Conservation (phyloP, 1,140 invertebrate genomes). For the Trichomalopsis sarcophagae region DNA sequence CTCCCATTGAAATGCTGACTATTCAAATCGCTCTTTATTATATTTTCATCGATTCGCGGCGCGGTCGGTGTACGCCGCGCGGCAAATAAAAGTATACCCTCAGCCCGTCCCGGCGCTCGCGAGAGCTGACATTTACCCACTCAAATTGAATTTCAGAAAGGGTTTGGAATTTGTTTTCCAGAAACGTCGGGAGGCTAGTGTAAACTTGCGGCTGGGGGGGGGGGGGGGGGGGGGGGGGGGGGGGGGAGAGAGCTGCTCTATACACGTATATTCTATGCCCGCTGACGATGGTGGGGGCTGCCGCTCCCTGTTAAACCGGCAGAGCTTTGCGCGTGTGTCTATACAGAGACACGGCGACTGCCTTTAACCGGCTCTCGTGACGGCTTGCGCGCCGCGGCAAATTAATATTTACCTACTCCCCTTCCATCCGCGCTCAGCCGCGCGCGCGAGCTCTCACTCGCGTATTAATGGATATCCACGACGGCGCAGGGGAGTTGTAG, state of each 20-base stretch:
- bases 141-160: slow-evolving; percentile 56
- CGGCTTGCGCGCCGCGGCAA: slow-evolving; percentile 67
- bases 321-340: neutral
- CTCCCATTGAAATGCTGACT: slow-evolving; percentile 13
- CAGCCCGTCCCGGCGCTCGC: neutral
- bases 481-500: slow-evolving; percentile 8
- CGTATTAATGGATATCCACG: slow-evolving; percentile 73
- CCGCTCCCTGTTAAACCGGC: slow-evolving; percentile 23
- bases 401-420: slow-evolving; percentile 74
- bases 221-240: neutral
- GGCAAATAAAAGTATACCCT: too few relatives aligned
- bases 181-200: slow-evolving; percentile 49
- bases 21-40: slow-evolving; percentile 44
- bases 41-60: slow-evolving; percentile 2
- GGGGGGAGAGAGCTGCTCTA: neutral
- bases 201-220: slow-evolving; percentile 41
- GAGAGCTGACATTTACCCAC: slow-evolving; percentile 48
- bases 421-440: neutral
- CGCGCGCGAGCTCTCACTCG: slow-evolving; percentile 55
- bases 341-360: neutral
- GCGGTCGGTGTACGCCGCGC: neutral
- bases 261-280: neutral
- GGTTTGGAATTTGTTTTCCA: slow-evolving; percentile 54
- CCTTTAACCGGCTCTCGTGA: slow-evolving; percentile 46
- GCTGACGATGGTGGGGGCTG: neutral